A percentile compares a stretch with the other conserved stretches of the same genome.
Conservation (phyloP, 2,888 invertebrate species). For the Helicoverpa assulta region DNA sequence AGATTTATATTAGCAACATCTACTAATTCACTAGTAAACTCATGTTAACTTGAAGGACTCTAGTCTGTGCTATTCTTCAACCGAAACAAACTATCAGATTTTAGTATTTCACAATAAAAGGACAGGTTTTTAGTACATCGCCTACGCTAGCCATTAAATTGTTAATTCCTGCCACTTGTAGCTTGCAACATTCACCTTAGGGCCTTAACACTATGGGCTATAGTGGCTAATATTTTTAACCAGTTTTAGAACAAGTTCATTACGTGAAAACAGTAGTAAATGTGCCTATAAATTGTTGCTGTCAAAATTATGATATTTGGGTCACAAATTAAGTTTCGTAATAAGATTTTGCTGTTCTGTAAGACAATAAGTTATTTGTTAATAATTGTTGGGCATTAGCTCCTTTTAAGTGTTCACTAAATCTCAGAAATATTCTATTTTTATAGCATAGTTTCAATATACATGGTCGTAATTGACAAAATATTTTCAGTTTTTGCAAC, state of each 20-base stretch:
- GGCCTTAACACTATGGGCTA: slow-evolving; percentile 4
- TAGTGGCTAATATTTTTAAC: slow-evolving; percentile 27
- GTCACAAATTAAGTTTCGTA: not conserved
- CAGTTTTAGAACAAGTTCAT: slow-evolving; percentile 38
- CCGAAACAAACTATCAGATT: slow-evolving; percentile 40
- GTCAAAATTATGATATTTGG: not conserved
- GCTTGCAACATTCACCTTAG: slow-evolving; percentile 36
- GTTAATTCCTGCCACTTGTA: slow-evolving; percentile 38
- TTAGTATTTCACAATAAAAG: slow-evolving; percentile 44
- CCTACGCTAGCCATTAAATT: slow-evolving; percentile 50
- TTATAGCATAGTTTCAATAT: too few species aligned
- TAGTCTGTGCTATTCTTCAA: not conserved
- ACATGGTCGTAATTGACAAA: too few species aligned
- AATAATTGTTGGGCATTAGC: too few species aligned
- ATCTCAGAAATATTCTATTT: too few species aligned
- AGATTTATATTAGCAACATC: not conserved
- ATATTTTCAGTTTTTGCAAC: too few species aligned
- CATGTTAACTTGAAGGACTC: not conserved
- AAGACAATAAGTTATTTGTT: not conserved
- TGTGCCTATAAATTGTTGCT: slow-evolving; percentile 9
- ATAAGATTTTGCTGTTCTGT: not conserved
- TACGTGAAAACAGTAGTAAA: slow-evolving; percentile 5
- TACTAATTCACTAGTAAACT: not conserved
- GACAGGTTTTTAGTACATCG: slow-evolving; percentile 50
- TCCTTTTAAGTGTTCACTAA: too few species aligned